Evolutionary conservation across 2,888 invertebrate species (phyloP), one percentile per base, ranked within the genome.

Genomic region (Eupithecia inturbata): DNA sequence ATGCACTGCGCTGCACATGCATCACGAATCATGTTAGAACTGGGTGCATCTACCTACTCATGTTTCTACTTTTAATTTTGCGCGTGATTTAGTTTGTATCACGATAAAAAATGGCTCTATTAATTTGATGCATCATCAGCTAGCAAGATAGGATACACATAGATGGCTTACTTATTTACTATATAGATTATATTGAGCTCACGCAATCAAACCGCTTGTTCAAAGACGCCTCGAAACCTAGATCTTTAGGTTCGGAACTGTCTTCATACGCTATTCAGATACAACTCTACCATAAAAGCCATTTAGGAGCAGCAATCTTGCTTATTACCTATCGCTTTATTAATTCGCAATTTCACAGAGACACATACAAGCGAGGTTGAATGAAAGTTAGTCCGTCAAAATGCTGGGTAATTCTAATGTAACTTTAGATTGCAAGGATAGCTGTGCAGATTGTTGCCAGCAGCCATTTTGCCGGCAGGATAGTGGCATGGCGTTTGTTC

Each of bases 1-100:
- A 92, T 87, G 92, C 92, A 93, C 89, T 93, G 93, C 93, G 92
- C 92, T 70, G 75, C 75, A 72, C 75, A 93, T 91, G 92, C 92
- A 57, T 57, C 57, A 92, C 89, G 90, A 90, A 91, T 86, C 88
- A 84, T 82, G 86, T 84, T 88, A 82, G 82, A 82, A 83, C 82
- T 82, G 80, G 80, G 83, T 80, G 36, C 69, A 70, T 64, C 68
- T 36, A 33, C 36, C 68, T 67, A 28, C 57, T 85, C 83, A 86
- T 87, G 83, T 88, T 85, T 89, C 82, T 86, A 85, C 79, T 80
- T 87, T 85, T 81, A 81, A 81, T 78, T 76, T 75, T 74, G 78
- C 72, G 78, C 67, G 70, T 78, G 76, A 82, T 79, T 80, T 81
- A 66, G 6, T 70, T 72, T 63, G 68, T 69, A 16, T 69, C 53